Base-by-base conservation (phyloP, 2,888 invertebrate species). In the Yponomeuta cagnagella region DNA sequence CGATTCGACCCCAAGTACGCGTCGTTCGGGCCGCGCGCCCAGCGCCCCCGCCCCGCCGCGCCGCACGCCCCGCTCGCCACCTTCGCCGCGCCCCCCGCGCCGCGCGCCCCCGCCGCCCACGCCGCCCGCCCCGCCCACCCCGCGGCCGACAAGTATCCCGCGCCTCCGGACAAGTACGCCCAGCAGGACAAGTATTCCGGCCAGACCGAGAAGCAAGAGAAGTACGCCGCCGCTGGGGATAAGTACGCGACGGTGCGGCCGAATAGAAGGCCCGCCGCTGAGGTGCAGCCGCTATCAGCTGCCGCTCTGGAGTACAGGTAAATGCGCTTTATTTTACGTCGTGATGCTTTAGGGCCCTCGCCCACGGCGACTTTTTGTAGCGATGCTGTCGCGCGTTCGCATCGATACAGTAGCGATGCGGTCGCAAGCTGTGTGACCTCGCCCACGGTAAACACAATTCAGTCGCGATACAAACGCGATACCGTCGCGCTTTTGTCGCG, bases 1-100 rank as follows among this genome's bases (percentile, higher is more conserved):
- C 89, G 82, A 87, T 93, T 89, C 93, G 94, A 87, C 89, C 94
- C 88, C 82, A 94, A 94, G 82, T 93, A 92, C 84, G 92, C 92
- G 77, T 93, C 92, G 82, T 93, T 92, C 87, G 92, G 92, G 65
- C 92, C 92, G 75, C 90, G 91, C 80, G 89, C 89, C 74, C 86
- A 86, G 76, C 88, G 90, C 76, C 89, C 87, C 77, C 90, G 89
- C 75, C 86, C 85, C 80, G 82, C 87, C 80, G 87, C 87, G 78
- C 87, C 88, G 77, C 80, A 83, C 72, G 84, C 85, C 70, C 85
- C 86, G 73, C 85, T 80, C 76, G 83, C 87, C 72, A 85, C 86
- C 83, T 79, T 83, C 71, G 77, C 84, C 74, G 74, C 78, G 70
- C 77, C 80, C 82, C 75, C 82, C 83, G 76, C 88, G 76, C 87